These are phyloP conservation scores for Anas platyrhynchos DNA, from an alignment of 2,113 vertebrate genomes.

Conservation along the genomic window DNA sequence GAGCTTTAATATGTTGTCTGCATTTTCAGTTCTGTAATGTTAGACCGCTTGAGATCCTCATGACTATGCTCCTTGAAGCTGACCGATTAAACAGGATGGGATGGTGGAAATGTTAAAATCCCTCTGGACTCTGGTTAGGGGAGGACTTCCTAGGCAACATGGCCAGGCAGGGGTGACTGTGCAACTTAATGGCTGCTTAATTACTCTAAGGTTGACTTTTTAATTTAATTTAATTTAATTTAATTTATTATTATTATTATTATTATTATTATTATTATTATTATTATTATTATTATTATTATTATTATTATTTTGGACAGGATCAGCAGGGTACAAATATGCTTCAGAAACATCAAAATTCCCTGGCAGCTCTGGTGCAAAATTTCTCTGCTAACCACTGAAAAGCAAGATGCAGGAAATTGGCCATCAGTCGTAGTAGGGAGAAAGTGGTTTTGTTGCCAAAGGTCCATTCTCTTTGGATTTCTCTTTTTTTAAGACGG, in stretches of 20 bases:
- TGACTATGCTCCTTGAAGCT: background rate
- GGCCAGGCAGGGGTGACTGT: rapidly evolving
- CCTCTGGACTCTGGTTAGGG: background rate
- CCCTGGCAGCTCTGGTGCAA: background rate
- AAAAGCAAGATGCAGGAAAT: background rate
- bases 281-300: no score
- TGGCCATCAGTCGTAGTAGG: background rate
- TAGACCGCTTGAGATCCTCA: background rate
- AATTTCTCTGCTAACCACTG: background rate
- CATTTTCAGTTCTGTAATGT: background rate
- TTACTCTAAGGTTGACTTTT: background rate
- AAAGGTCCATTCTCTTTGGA: background rate
- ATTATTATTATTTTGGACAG: background rate
- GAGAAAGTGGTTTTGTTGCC: background rate
- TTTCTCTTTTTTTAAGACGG: background rate
- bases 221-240: no score
- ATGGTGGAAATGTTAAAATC: background rate
- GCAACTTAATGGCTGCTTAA: background rate
- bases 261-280: no score
- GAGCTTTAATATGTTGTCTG: background rate
- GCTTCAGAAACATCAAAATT: background rate
- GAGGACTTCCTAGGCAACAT: background rate
- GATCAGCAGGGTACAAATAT: background rate
- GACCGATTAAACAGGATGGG: background rate
- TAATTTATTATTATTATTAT: no score